Evolutionary conservation across 1,140 invertebrate species (phyloP).

Genomic region (Berghia stephanieae): DNA sequence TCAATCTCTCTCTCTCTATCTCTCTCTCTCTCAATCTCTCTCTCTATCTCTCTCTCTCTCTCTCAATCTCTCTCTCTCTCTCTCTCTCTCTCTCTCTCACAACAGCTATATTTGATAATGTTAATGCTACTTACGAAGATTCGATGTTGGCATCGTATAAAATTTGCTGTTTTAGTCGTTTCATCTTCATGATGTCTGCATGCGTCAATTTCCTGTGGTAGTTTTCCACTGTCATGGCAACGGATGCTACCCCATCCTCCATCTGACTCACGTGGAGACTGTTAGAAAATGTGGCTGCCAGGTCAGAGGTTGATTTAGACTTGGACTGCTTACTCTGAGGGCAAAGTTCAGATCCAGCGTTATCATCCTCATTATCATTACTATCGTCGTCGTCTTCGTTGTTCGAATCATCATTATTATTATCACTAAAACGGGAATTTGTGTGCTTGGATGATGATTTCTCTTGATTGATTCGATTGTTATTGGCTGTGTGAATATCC

Average conservation of each 20-base stretch:
- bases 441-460: too few relatives aligned
- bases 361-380: constrained; percentile 38
- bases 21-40: too few relatives aligned
- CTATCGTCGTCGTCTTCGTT: constrained; percentile 28
- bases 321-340: constrained; percentile 29
- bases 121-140: constrained; percentile 71
- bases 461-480: too few relatives aligned
- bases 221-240: constrained; percentile 63
- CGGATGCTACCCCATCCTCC: constrained; percentile 69
- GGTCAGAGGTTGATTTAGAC: constrained; percentile 60
- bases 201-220: constrained; percentile 51
- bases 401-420: neutral
- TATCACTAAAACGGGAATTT: too few relatives aligned
- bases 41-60: too few relatives aligned
- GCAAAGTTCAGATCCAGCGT: constrained; percentile 11
- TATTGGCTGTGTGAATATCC: too few relatives aligned
- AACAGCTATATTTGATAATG: too few relatives aligned
- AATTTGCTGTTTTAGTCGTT: constrained; percentile 65
- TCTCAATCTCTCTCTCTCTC: too few relatives aligned
- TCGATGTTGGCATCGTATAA: constrained; percentile 68
- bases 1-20: too few relatives aligned
- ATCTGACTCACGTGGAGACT: constrained; percentile 52
- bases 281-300: constrained; percentile 47
- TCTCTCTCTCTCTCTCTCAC: too few relatives aligned
- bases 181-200: constrained; percentile 66